Evolutionary conservation across 2,797 vertebrate genomes (phyloP), one percentile per base, ranked within the genome.

Genomic region (Paratrypauchen microcephalus): DNA sequence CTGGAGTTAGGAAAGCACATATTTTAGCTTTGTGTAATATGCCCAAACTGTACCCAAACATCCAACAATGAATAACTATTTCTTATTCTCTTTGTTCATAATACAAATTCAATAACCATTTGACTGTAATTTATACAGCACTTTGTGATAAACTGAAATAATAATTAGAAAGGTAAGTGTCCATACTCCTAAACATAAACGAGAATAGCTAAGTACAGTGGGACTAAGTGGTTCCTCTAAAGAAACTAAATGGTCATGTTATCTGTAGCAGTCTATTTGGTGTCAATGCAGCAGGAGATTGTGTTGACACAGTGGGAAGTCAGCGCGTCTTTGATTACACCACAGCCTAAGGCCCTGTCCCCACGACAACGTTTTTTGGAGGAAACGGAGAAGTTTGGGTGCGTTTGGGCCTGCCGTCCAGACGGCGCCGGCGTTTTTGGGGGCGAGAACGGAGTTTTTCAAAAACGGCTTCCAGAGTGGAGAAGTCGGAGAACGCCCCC

Each of bases 191-290:
- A 11, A 23, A 55, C 52, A 23, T 58, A 73, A 78, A 15, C 11
- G 57, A 65, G 58, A 65, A 74, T 74, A 72, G 67, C 47, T 28
- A 72, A 78, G 68, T 45, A 32, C 64, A 73, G 67, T 18, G 45
- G 62, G 48, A 54, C 71, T 63, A 76, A 75, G 69, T 58, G 66
- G 68, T 80, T 83, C 83, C 52, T 78, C 71, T 66, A 73, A 74
- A 78, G 13, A 69, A 83, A 74, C 79, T 71, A 82, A 88, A 87
- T 84, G 66, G 71, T 57, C 11, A 52, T 68, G 65, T 78, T 89
- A 83, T 89, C 73, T 76, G 65, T 71, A 24, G 74, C 19, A 57
- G 81, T 81, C 80, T 86, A 68, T 87, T 84, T 81, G 75, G 61
- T 11, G 4, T 81, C 72, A 70, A 87, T 87, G 60, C 19, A 24